Evolutionary conservation across 2,888 invertebrate species (phyloP), one percentile per base, ranked within the genome.

Genomic region (Cheilosia soror): DNA sequence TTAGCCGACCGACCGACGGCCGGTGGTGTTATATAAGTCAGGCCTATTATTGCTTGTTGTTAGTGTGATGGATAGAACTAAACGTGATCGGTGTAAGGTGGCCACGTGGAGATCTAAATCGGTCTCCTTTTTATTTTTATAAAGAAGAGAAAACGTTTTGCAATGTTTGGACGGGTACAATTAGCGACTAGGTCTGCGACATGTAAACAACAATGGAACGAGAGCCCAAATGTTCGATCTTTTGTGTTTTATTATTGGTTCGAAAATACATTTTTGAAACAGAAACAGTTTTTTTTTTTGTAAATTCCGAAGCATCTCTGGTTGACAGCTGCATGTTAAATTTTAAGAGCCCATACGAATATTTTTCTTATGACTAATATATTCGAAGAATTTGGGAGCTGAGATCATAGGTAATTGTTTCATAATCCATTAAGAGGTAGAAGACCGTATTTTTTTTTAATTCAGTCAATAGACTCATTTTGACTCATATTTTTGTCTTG

Each of bases 11-110:
- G 37, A 13, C 13, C 20, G 20, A 2, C 20, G 1, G 20, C 1
- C 20, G 6, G 4, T 7, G 75, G 75, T 20, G 40, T 75, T 58
- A 75, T 75, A 65, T 57, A 75, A 65, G 57, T 44, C 20, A 4
- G 9, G 11, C 31, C 53, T 44, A 55, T 44, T 55, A 37, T 47
- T 65, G 49, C 20, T 6, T 20, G 49, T 2, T 13, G 47, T 5
- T 13, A 60, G 37, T 15, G 49, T 37, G 44, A 11, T 42, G 13
- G 57, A 44, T 44, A 25, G 33, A 31, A 44, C 44, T n/a, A 55
- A 68, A 55, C 42, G 68, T 31, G 55, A 68, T 29, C 55, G 7
- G 31, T 55, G 15, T 55, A 20, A 44, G 13, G 29, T 15, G 20
- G 42, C 29, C 73, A 73, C 62, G 63, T 73, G 63, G 55, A 47